Evolutionary conservation across 2,888 invertebrate genomes (phyloP), one percentile per base, ranked within the genome.

Genomic region (Orthosia cruda): DNA sequence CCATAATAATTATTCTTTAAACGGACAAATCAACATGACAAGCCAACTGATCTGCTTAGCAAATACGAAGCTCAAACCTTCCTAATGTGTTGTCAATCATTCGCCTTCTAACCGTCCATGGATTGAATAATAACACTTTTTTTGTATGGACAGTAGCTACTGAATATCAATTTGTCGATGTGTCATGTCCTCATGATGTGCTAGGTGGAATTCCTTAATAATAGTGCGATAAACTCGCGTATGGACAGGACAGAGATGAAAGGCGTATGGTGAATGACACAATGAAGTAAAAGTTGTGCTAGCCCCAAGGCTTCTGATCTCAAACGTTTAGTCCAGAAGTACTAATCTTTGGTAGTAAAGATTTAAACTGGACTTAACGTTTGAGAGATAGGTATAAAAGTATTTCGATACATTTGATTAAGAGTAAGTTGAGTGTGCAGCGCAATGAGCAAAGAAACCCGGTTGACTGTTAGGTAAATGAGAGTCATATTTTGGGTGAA

Each of bases 51-150:
- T 89, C 88, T 91, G 92, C 91, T 92, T 90, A 92, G 89, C 91
- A 93, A 93, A 92, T 90, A 90, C 90, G 87, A 86, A 89, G 84
- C 87, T 89, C 89, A 88, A 89, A 89, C 90, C 91, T 88, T 91
- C 93, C 95, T 95, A 96, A 96, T 95, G 94, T 94, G 88, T 91
- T 96, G 96, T 95, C 96, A 95, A 95, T 96, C 96, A 96, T 94
- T 91, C 92, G 90, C 91, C 91, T 91, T 87, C 91, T 85, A 83
- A 68, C 66, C 67, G 63, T 58, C 63, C 85, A 86, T 79, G 83
- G 68, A 66, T 84, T 81, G 96, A 95, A 96, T 96, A 92, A 89
- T 88, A 93, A 95, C 83, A 79, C 87, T 89, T 87, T 93, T 95
- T 95, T 95, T 95, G 91, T 92, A 89, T 88, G 80, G 78, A 83